Conservation (phyloP, 1,140 invertebrate genomes). For the Caenorhabditis remanei region DNA sequence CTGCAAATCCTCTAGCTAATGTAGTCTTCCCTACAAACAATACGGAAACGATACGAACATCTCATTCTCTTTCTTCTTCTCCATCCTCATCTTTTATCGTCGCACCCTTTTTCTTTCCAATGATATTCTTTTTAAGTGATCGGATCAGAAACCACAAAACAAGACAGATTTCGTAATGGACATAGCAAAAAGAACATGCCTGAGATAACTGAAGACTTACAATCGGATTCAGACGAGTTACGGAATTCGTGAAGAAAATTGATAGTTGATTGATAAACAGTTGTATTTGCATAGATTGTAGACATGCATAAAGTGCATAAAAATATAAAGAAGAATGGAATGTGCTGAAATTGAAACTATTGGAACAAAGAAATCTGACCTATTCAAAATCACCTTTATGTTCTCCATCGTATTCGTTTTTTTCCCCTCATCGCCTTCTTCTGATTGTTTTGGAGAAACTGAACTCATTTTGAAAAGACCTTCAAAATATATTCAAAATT, state of each 20-base stretch:
- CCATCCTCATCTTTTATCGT: background rate
- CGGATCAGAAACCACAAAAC: slow-evolving; percentile 27
- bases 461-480: background rate
- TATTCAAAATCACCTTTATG: background rate
- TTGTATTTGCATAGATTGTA: slow-evolving; percentile 52
- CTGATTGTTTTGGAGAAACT: slow-evolving; percentile 20
- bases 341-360: slow-evolving; percentile 11
- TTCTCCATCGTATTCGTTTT: slow-evolving; percentile 23
- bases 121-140: slow-evolving; percentile 6
- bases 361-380: background rate
- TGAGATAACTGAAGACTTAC: slow-evolving; percentile 2
- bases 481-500: background rate
- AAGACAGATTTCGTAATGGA: slow-evolving; percentile 18
- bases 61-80: background rate
- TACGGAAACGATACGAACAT: slow-evolving; percentile 7
- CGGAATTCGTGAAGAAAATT: slow-evolving; percentile 57
- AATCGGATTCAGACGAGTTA: slow-evolving; percentile 58
- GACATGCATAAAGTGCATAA: slow-evolving; percentile 37
- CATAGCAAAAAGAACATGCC: background rate
- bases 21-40: slow-evolving; percentile 47
- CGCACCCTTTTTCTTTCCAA: background rate
- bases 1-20: slow-evolving; percentile 19
- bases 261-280: slow-evolving; percentile 54
- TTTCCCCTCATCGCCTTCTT: background rate
- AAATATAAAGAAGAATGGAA: slow-evolving; percentile 57